Percentiles rank a stretch among this genome's conserved stretches.
Conservation (phyloP, 2,888 invertebrate genomes). For the Ophioninae sp. region DNA sequence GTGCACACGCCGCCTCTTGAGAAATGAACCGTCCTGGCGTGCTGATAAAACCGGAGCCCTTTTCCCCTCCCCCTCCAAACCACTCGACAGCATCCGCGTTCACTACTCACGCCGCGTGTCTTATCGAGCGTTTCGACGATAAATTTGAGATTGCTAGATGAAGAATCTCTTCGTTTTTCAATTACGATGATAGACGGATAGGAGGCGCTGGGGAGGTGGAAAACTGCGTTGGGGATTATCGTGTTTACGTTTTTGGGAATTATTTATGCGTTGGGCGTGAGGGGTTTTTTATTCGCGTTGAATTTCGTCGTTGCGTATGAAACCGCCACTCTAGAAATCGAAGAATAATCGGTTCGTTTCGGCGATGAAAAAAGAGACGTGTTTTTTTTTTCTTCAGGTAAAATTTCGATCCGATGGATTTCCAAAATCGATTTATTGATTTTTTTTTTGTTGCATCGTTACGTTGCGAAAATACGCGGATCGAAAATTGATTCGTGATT, state of each 20-base stretch:
- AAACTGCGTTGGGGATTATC: conserved; percentile 2
- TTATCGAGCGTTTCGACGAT: conserved; percentile 60
- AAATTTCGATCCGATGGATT: no score
- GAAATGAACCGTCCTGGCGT: conserved; percentile 59
- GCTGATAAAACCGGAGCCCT: conserved; percentile 48
- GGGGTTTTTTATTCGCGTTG: no score
- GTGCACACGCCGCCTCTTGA: conserved; percentile 60
- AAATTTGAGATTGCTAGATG: conserved; percentile 55
- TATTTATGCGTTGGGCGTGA: neutral
- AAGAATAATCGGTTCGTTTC: no score
- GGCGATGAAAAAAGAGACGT: no score
- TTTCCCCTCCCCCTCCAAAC: conserved; percentile 15
- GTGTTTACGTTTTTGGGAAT: neutral
- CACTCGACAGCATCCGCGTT: conserved; percentile 38
- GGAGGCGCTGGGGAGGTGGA: neutral
- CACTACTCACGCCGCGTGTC: conserved; percentile 35
- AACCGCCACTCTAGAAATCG: no score
- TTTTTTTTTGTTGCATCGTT: no score
- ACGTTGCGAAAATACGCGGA: no score
- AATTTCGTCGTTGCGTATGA: no score
- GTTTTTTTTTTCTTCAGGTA: no score
- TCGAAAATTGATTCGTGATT: no score
- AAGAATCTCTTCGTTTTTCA: conserved; percentile 51
- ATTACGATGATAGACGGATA: no score
- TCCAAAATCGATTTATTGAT: no score